A percentile compares a stretch with the other conserved stretches of the same genome.
Conservation (phyloP, 1,140 invertebrate genomes). For the Drosophila nebulosa region DNA sequence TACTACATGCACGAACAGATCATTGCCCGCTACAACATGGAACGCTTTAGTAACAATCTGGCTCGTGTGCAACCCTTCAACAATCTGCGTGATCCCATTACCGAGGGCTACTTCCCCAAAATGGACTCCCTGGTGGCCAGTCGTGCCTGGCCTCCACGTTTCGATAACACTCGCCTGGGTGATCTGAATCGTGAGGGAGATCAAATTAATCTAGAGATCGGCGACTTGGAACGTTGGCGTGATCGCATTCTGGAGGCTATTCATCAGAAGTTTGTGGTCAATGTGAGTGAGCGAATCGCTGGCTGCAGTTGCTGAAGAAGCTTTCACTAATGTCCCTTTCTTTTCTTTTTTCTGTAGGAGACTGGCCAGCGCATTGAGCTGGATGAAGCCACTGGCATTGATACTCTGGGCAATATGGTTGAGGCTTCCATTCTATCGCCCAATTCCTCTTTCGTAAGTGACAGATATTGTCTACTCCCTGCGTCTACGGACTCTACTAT, state of each 20-base stretch:
- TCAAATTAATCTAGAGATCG: slow-evolving; percentile 85
- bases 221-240: slow-evolving; percentile 87
- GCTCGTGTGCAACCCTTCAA: slow-evolving; percentile 83
- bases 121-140: slow-evolving; percentile 86
- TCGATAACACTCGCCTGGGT: slow-evolving; percentile 83
- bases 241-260: slow-evolving; percentile 89
- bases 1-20: slow-evolving; percentile 91
- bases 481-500: too few species aligned
- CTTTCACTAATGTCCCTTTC: not conserved
- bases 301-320: fast-evolving
- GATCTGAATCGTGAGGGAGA: slow-evolving; percentile 87
- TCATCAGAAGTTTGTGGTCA: slow-evolving; percentile 84
- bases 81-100: slow-evolving; percentile 85
- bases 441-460: slow-evolving; percentile 86
- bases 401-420: slow-evolving; percentile 90
- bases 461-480: slow-evolving; percentile 80
- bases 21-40: slow-evolving; percentile 85
- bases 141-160: slow-evolving; percentile 85
- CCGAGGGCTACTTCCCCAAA: slow-evolving; percentile 88
- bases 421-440: slow-evolving; percentile 87
- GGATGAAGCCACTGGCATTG: slow-evolving; percentile 87
- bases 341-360: slow-evolving; percentile 36
- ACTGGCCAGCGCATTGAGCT: slow-evolving; percentile 83
- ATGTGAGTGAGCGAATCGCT: slow-evolving; percentile 80
- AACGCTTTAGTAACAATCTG: slow-evolving; percentile 85